Evolutionary conservation across 2,113 vertebrate species (phyloP).

Genomic region (Ellobius talpinus): DNA sequence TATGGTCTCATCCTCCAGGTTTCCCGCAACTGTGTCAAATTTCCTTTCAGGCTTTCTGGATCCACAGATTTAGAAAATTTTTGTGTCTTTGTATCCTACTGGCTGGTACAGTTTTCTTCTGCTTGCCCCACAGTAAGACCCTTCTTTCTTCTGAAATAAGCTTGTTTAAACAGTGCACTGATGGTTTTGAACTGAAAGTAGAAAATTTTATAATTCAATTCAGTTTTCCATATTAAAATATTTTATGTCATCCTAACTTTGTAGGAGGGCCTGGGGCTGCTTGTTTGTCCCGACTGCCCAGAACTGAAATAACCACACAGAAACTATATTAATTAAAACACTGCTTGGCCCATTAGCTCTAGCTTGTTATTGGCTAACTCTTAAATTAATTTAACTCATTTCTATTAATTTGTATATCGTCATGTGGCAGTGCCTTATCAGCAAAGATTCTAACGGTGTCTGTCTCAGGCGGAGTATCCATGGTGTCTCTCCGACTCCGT

Average conservation of each 20-base stretch:
- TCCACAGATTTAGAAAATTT: constrained; percentile 65
- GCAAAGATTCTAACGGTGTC: no score
- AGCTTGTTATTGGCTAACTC: no score
- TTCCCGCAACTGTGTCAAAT: constrained; percentile 58
- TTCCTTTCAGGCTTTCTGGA: constrained; percentile 38
- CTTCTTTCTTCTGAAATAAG: constrained; percentile 33
- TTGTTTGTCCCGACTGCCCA: no score
- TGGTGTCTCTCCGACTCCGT: no score
- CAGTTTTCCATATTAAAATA: constrained; percentile 44
- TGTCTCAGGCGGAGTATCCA: no score
- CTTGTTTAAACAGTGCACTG: constrained; percentile 9
- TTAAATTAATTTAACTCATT: no score
- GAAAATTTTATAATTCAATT: constrained; percentile 46
- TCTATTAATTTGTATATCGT: no score
- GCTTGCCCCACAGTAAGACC: constrained; percentile 21
- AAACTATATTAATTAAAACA: no score
- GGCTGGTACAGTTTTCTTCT: constrained; percentile 58
- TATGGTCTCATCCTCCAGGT: constrained; percentile 5
- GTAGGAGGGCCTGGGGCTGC: not conserved
- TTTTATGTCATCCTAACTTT: constrained; percentile 40
- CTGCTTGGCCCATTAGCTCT: no score
- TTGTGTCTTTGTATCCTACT: constrained; percentile 52
- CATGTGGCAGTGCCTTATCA: no score
- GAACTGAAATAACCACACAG: no score
- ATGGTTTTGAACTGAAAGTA: constrained; percentile 14